phyloP scores from a whole-genome alignment of 2,113 vertebrate genomes.

The Rafetus swinhoei region DNA sequence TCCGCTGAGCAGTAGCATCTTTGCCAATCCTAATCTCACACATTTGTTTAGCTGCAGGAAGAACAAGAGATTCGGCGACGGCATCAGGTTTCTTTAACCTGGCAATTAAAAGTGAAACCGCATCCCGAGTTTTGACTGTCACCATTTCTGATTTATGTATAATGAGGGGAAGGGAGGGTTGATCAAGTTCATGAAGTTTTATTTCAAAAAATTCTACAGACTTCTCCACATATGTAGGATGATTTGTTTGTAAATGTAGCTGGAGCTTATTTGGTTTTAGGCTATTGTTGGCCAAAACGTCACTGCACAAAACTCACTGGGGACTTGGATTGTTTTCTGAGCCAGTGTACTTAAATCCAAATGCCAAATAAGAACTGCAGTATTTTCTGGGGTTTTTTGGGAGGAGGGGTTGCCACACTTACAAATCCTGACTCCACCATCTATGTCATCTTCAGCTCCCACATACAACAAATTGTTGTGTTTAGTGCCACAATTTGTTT shows the following conservation, averaged over 20 bases:
- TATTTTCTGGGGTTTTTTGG: background rate
- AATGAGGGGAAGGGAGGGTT: too few relatives aligned
- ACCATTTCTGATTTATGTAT: too few relatives aligned
- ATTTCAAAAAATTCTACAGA: background rate
- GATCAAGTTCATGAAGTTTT: background rate
- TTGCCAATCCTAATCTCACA: background rate
- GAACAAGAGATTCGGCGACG: background rate
- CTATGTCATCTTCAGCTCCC: background rate
- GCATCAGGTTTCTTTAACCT: background rate
- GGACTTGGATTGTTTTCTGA: background rate
- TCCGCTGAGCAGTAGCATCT: background rate
- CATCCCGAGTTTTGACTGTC: too few relatives aligned
- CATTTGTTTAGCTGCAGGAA: background rate
- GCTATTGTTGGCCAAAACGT: background rate
- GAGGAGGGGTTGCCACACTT: background rate
- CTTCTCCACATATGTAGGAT: background rate
- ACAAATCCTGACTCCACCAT: background rate
- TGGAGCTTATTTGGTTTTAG: background rate
- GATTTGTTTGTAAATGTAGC: too few relatives aligned
- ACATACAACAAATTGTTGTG: background rate
- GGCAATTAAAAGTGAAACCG: too few relatives aligned
- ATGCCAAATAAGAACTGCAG: background rate
- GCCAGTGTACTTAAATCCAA: background rate
- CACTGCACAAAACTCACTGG: background rate
- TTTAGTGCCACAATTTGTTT: background rate